Percentiles rank a stretch among this genome's conserved stretches.
phyloP scores from a whole-genome alignment of 2,113 vertebrate species.

The Gasterosteus aculeatus region DNA sequence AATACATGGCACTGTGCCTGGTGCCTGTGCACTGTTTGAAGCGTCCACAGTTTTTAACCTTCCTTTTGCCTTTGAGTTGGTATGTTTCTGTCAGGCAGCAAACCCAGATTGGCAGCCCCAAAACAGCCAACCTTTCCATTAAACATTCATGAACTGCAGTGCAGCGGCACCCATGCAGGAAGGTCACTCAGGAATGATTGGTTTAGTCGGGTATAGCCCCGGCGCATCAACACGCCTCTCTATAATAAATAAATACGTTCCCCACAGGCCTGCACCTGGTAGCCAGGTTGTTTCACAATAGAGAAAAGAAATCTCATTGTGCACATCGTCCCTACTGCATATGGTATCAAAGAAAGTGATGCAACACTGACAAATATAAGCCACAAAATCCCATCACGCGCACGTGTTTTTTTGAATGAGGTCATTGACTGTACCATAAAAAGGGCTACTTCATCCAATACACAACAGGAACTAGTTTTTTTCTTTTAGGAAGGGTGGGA shows the following conservation, averaged over 20 bases:
- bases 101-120: conserved; percentile 62
- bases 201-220: conserved; percentile 46
- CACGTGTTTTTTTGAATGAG: conserved; percentile 12
- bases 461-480: not conserved
- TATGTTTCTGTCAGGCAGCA: conserved; percentile 63
- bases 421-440: conserved; percentile 11
- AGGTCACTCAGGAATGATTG: conserved; percentile 75
- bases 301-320: conserved; percentile 48
- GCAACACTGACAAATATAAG: conserved; percentile 12
- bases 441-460: conserved; percentile 11
- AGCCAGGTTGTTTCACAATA: conserved; percentile 24
- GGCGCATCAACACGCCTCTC: conserved; percentile 39
- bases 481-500: not conserved
- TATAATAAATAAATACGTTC: conserved; percentile 56
- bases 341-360: conserved; percentile 24
- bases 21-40: conserved; percentile 35
- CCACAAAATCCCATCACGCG: not conserved
- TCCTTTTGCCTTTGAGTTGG: conserved; percentile 60
- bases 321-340: conserved; percentile 28
- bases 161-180: conserved; percentile 71
- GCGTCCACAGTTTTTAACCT: conserved; percentile 57
- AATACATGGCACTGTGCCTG: conserved; percentile 7
- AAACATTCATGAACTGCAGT: conserved; percentile 79
- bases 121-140: conserved; percentile 67
- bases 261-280: conserved; percentile 48